These are phyloP conservation scores for Nothoprocta perdicaria DNA, from an alignment of 2,113 vertebrate species.

Conservation along the genomic window DNA sequence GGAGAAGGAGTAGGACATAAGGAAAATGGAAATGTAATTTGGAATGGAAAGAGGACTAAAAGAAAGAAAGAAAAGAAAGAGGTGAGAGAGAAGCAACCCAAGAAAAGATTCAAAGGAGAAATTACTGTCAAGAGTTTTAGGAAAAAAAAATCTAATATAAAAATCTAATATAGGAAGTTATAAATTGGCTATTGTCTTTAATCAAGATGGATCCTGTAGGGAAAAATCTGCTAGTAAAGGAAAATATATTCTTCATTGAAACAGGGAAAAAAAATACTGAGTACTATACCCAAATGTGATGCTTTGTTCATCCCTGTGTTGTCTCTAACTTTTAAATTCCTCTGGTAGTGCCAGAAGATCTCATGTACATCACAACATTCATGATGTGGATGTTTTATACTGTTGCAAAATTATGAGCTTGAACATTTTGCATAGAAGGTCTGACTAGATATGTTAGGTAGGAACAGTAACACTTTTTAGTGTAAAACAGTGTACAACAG, in stretches of 20 bases:
- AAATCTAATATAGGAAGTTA: neutral
- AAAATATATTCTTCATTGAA: neutral
- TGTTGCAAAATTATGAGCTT: neutral
- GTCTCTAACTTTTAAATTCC: neutral
- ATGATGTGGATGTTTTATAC: neutral
- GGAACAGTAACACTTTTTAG: neutral
- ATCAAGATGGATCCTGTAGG: neutral
- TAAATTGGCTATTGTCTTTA: neutral
- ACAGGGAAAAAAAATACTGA: neutral
- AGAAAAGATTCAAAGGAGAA: neutral
- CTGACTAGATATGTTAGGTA: neutral
- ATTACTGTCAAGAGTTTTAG: neutral
- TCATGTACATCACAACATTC: neutral
- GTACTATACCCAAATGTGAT: neutral
- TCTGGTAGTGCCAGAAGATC: neutral
- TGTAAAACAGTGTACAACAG: neutral
- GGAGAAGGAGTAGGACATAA: neutral
- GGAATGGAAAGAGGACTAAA: neutral
- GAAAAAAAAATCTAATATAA: neutral
- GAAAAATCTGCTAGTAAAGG: neutral
- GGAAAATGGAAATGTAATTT: neutral
- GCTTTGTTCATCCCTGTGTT: neutral
- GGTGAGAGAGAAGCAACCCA: neutral
- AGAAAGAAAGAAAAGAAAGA: neutral
- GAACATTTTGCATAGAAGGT: neutral